Conservation (phyloP, 2,888 invertebrate genomes). For the Synanthedon formicaeformis region DNA sequence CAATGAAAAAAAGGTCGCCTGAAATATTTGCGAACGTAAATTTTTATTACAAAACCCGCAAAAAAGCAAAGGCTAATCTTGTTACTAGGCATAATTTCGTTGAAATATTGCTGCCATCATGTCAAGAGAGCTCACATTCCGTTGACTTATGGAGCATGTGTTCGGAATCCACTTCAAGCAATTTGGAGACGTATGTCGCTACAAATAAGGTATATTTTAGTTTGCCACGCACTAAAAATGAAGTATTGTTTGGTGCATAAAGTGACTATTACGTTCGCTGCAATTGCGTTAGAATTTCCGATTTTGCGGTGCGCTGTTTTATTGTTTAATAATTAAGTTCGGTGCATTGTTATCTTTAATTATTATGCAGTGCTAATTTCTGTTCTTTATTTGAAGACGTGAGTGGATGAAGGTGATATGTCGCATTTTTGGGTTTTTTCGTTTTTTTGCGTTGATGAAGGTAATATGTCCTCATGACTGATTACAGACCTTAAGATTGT, state of each 20-base stretch:
- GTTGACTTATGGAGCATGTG: constrained; percentile 23
- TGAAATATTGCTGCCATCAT: constrained; percentile 38
- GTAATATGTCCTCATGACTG: too few species aligned
- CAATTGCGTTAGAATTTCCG: constrained; percentile 1
- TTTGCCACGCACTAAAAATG: neutral
- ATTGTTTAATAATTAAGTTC: neutral
- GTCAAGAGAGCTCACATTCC: constrained; percentile 34
- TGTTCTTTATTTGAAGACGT: too few species aligned
- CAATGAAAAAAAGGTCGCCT: neutral
- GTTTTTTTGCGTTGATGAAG: too few species aligned
- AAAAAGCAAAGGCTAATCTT: constrained; percentile 20
- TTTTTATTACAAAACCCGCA: neutral
- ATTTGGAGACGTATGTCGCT: neutral
- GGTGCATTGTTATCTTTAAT: neutral
- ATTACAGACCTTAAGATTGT: too few species aligned
- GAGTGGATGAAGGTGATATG: too few species aligned
- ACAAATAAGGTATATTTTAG: neutral
- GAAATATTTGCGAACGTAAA: neutral
- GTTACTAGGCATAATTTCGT: constrained; percentile 33
- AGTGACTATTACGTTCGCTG: constrained; percentile 7
- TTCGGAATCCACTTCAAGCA: neutral
- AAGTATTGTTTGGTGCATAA: constrained; percentile 2
- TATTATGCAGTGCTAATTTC: too few species aligned
- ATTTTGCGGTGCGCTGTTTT: neutral
- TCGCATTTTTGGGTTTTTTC: too few species aligned